Evolutionary conservation across 2,113 vertebrate species (phyloP).

Genomic region (Rhizomys pruinosus): DNA sequence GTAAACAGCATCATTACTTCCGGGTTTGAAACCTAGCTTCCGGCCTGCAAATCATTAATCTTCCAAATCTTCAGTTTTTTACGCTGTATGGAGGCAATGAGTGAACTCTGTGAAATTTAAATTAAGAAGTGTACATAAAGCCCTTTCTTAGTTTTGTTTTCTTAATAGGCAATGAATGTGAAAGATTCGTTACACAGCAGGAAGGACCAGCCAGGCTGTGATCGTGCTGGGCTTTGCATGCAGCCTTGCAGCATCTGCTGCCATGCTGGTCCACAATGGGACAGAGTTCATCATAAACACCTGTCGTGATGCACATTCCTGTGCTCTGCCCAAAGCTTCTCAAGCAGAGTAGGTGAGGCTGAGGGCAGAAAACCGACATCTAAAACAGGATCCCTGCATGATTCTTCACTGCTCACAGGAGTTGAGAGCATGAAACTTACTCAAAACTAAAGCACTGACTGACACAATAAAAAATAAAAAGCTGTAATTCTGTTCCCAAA

Average conservation of each 20-base stretch:
- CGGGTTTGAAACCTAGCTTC: background rate
- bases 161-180: background rate
- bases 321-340: background rate
- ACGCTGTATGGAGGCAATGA: background rate
- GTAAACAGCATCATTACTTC: background rate
- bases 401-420: background rate
- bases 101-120: constrained; percentile 22
- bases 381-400: background rate
- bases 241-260: background rate
- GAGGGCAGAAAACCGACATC: background rate
- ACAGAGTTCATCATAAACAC: background rate
- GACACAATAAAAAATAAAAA: background rate
- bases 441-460: background rate
- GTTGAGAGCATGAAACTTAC: background rate
- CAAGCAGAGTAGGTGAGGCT: background rate
- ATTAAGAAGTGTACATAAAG: background rate
- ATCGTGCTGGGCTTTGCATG: background rate
- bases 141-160: background rate
- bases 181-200: constrained; percentile 25
- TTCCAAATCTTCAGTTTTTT: background rate
- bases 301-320: background rate
- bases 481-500: background rate
- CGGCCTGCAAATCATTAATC: background rate
- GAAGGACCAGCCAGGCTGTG: background rate
- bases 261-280: no score